Evolutionary conservation across 2,797 vertebrate species (phyloP).

Genomic region (Pipistrellus nathusii): DNA sequence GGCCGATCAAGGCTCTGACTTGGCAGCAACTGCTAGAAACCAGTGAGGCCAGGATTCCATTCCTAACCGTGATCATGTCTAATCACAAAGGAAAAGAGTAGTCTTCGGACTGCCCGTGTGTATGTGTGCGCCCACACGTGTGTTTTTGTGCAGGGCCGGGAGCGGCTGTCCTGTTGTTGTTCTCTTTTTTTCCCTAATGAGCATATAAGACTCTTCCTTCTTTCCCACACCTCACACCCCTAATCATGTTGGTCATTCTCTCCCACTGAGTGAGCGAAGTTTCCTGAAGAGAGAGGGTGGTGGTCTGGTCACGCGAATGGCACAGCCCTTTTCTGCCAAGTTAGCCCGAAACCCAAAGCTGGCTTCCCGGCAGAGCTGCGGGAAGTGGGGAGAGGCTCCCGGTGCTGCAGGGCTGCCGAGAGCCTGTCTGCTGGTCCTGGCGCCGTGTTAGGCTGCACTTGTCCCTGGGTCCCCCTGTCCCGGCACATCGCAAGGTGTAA

Average conservation of each 20-base stretch:
- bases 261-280: constrained; percentile 76
- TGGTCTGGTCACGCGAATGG: not conserved
- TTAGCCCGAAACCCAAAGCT: constrained; percentile 24
- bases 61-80: constrained; percentile 83
- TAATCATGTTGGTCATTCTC: constrained; percentile 74
- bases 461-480: constrained; percentile 71
- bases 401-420: constrained; percentile 73
- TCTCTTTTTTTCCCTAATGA: constrained; percentile 16
- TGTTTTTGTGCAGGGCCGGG: constrained; percentile 81
- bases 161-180: constrained; percentile 80
- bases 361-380: not conserved
- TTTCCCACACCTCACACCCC: constrained; percentile 35
- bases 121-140: constrained; percentile 70
- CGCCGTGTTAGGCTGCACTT: constrained; percentile 76
- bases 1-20: constrained; percentile 77
- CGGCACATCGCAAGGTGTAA: constrained; percentile 76
- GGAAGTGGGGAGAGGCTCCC: not conserved
- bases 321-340: constrained; percentile 18
- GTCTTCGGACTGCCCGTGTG: constrained; percentile 81
- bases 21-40: constrained; percentile 77
- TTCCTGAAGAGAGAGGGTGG: constrained; percentile 78
- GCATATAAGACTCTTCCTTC: constrained; percentile 57
- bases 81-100: constrained; percentile 72
- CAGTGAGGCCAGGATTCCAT: constrained; percentile 83
- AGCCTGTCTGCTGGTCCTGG: constrained; percentile 76